These are phyloP conservation scores for Cryptoprocta ferox DNA, from an alignment of 2,797 vertebrate species.

Conservation along the genomic window DNA sequence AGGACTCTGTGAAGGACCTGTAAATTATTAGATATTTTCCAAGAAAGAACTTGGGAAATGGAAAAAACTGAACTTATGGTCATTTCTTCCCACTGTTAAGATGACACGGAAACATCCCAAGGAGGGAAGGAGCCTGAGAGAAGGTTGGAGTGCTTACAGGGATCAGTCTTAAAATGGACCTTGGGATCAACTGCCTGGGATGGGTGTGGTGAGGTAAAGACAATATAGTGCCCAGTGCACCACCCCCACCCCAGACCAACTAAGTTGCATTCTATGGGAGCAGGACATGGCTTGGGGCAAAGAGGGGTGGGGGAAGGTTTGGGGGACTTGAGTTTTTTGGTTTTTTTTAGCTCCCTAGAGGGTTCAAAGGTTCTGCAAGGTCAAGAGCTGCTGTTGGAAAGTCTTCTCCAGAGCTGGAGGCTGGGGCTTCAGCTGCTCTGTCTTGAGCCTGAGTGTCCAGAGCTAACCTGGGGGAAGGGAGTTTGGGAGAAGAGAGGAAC, in stretches of 20 bases:
- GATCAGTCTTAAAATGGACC: neutral
- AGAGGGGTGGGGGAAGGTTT: no score
- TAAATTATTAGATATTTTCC: neutral
- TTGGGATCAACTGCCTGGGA: neutral
- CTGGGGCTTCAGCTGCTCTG: neutral
- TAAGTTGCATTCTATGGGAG: neutral
- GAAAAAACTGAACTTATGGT: neutral
- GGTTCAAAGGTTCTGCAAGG: neutral
- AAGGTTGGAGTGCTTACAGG: neutral
- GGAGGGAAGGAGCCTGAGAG: neutral
- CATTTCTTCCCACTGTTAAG: neutral
- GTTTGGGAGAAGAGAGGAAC: neutral
- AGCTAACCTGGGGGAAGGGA: neutral
- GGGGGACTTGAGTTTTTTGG: neutral
- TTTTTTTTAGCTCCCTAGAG: neutral
- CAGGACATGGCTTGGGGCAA: neutral
- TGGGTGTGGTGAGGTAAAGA: neutral
- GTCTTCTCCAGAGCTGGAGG: neutral
- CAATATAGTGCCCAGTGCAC: neutral
- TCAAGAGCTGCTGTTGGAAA: neutral
- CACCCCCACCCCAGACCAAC: neutral
- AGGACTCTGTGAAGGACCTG: neutral
- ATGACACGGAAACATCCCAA: neutral
- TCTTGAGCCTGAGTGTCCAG: neutral
- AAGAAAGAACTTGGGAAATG: neutral